Percentiles rank a stretch among this genome's conserved stretches.
Conservation (phyloP, 2,113 vertebrate genomes). For the Megaceryle maxima region DNA sequence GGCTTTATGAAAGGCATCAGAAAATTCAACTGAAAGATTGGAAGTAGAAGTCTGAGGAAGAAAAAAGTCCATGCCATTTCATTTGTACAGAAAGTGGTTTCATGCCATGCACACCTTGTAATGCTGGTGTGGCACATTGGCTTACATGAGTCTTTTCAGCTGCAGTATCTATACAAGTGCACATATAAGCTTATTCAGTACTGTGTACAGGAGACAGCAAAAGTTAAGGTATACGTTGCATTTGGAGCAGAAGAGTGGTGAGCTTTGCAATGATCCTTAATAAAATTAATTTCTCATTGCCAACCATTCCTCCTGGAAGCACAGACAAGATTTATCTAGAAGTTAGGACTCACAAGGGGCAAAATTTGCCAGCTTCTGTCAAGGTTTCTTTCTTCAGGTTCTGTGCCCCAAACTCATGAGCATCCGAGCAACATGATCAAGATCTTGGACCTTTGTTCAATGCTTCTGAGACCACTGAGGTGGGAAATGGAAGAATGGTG, state of each 20-base stretch:
- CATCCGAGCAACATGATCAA: background rate
- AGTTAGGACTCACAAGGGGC: background rate
- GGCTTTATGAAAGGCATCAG: background rate
- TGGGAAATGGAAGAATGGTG: background rate
- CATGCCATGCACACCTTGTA: background rate
- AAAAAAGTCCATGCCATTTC: background rate
- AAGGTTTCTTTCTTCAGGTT: background rate
- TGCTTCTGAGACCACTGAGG: background rate
- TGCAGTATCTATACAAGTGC: background rate
- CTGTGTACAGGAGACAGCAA: too few relatives aligned
- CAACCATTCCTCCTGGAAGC: background rate
- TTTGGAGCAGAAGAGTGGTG: background rate
- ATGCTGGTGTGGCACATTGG: background rate
- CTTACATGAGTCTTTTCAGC: background rate
- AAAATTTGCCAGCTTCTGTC: background rate
- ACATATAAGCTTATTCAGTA: background rate
- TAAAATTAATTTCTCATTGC: background rate
- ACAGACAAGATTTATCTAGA: background rate
- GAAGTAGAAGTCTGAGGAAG: background rate
- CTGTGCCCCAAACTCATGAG: background rate
- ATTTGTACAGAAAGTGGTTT: background rate
- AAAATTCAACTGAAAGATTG: background rate
- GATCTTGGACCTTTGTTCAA: background rate
- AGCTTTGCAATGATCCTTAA: background rate
- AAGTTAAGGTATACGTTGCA: background rate